These are phyloP conservation scores for Pentalonia nigronervosa DNA, from an alignment of 1,140 invertebrate species.

Conservation along the genomic window DNA sequence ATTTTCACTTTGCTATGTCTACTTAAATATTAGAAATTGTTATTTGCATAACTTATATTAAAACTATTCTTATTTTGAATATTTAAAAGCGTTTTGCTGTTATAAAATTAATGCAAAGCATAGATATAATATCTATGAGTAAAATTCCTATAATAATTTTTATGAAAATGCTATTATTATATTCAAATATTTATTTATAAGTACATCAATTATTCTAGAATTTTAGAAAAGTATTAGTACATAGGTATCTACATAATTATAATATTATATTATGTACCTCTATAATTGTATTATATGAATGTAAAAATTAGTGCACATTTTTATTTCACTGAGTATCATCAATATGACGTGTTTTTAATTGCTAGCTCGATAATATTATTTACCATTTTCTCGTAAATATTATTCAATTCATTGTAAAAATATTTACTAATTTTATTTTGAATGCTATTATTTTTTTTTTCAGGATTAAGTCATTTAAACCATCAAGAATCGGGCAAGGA, in stretches of 20 bases:
- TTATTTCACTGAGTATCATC: background rate
- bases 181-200: background rate
- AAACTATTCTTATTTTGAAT: background rate
- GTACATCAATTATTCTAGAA: background rate
- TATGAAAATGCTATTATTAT: background rate
- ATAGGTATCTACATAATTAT: background rate
- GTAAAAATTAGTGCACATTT: background rate
- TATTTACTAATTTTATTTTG: background rate
- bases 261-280: background rate
- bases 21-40: background rate
- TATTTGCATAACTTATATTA: background rate
- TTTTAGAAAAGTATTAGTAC: background rate
- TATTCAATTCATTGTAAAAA: background rate
- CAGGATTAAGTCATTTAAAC: constrained; percentile 67
- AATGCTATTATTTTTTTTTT: constrained; percentile 60
- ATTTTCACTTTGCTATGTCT: background rate
- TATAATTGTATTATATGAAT: background rate
- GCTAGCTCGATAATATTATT: background rate
- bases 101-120: background rate
- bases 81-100: background rate
- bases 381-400: background rate
- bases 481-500: constrained; percentile 73
- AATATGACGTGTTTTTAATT: background rate
- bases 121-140: background rate
- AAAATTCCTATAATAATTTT: background rate